Percentiles rank a stretch among this genome's conserved stretches.
These are phyloP conservation scores for Spongilla lacustris DNA, from an alignment of 37 sponge, comb jelly and placozoan genomes.

Conservation along the genomic window DNA sequence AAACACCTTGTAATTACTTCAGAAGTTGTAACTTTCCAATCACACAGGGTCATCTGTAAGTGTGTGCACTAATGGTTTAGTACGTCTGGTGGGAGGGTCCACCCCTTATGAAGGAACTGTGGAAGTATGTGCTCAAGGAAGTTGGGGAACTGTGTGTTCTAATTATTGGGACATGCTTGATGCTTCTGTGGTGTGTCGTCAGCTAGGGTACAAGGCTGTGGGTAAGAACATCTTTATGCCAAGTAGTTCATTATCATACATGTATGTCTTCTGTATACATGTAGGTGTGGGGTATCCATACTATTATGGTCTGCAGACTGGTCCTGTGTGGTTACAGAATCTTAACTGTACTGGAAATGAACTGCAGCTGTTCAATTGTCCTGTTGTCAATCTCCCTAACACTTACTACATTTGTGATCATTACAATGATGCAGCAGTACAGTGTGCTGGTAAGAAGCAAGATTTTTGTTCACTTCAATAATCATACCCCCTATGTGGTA, in stretches of 20 bases:
- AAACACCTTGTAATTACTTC: too few relatives aligned
- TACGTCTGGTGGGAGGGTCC: slow-evolving; percentile 21
- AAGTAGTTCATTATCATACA: not conserved
- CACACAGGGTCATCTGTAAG: not conserved
- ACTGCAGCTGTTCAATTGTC: not conserved
- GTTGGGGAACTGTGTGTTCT: slow-evolving; percentile 45
- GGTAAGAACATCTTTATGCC: not conserved
- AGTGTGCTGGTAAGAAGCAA: not conserved
- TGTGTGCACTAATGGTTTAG: not conserved
- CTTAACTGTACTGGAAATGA: not conserved
- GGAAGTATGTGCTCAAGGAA: slow-evolving; percentile 39
- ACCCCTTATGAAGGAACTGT: slow-evolving; percentile 31
- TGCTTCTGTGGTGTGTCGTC: slow-evolving; percentile 8
- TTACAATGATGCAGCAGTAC: slow-evolving; percentile 14
- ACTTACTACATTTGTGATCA: not conserved
- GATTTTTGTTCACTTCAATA: not conserved
- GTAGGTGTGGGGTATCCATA: not conserved
- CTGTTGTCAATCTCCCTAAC: not conserved
- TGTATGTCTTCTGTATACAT: not conserved
- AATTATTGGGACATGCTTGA: slow-evolving; percentile 24
- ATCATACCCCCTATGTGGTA: not conserved
- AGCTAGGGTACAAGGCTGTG: not conserved
- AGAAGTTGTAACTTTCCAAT: too few relatives aligned
- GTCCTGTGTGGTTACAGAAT: not conserved
- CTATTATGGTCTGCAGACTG: not conserved